A percentile compares a stretch with the other conserved stretches of the same genome.
These are phyloP conservation scores for Zaprionus obscuricornis DNA, from an alignment of 2,888 invertebrate species.

Conservation along the genomic window DNA sequence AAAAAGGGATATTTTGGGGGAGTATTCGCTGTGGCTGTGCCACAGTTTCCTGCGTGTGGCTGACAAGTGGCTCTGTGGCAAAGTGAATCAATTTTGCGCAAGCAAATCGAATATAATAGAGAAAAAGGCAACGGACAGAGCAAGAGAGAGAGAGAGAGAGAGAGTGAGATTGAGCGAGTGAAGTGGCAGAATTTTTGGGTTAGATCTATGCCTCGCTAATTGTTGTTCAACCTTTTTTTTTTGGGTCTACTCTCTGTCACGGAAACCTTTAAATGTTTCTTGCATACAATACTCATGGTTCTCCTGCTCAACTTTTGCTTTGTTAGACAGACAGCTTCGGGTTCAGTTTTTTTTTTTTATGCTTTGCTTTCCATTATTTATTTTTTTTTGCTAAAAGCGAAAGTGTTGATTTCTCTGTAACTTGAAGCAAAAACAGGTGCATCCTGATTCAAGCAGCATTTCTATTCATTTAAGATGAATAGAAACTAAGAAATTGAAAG, in stretches of 20 bases:
- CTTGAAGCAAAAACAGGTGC: conserved; percentile 58
- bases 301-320: conserved; percentile 12
- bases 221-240: conserved; percentile 21
- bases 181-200: too few species aligned
- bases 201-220: too few species aligned
- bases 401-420: conserved; percentile 73
- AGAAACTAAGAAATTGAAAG: conserved; percentile 20
- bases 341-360: conserved; percentile 14
- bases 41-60: conserved; percentile 62
- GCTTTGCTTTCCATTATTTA: conserved; percentile 2
- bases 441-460: conserved; percentile 54
- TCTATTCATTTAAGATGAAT: conserved; percentile 14
- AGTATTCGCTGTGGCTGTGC: conserved; percentile 15
- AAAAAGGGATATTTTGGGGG: conserved; percentile 23
- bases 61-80: conserved; percentile 55
- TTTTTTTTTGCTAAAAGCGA: conserved; percentile 51
- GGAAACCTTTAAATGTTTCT: conserved; percentile 33
- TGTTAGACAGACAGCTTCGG: conserved; percentile 23
- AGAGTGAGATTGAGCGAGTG: too few species aligned
- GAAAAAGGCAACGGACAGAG: too few species aligned
- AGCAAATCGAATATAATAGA: conserved; percentile 37
- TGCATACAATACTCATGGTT: too few species aligned
- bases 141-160: too few species aligned
- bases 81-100: conserved; percentile 52
- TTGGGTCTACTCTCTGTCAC: conserved; percentile 13